Conservation (phyloP, 2,888 invertebrate genomes). For the Sphaerophoria taeniata region DNA sequence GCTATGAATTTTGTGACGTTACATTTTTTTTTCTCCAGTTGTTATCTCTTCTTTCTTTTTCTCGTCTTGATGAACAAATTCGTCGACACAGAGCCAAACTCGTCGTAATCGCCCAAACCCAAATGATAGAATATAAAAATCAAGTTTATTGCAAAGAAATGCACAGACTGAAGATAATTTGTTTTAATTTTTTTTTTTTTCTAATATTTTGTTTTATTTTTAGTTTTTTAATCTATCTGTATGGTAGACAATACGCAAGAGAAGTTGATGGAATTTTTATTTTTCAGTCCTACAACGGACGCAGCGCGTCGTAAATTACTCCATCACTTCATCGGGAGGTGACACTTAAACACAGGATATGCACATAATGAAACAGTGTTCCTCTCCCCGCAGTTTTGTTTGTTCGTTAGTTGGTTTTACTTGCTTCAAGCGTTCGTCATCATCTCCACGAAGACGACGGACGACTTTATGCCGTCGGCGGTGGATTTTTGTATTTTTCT, state of each 20-base stretch:
- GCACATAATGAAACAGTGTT: slow-evolving; percentile 52
- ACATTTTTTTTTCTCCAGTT: slow-evolving; percentile 43
- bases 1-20: slow-evolving; percentile 49
- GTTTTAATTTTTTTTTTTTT: neutral
- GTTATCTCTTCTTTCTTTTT: slow-evolving; percentile 3
- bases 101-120: slow-evolving; percentile 20
- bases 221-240: slow-evolving; percentile 11
- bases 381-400: neutral
- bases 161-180: neutral
- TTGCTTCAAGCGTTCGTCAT: slow-evolving; percentile 21
- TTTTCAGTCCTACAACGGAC: slow-evolving; percentile 45
- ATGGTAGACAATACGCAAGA: neutral
- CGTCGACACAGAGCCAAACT: neutral
- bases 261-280: slow-evolving; percentile 9
- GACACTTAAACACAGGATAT: slow-evolving; percentile 71
- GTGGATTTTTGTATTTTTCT: no score
- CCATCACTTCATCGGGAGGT: slow-evolving; percentile 59
- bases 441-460: slow-evolving; percentile 1
- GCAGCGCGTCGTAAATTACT: slow-evolving; percentile 65
- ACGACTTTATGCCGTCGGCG: neutral
- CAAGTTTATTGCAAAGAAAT: slow-evolving; percentile 21
- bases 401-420: neutral
- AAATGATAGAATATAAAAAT: slow-evolving; percentile 35
- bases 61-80: slow-evolving; percentile 40
- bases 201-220: slow-evolving; percentile 17